These are phyloP conservation scores for Tupaia tana DNA, from an alignment of 2,113 vertebrate genomes.

Conservation along the genomic window DNA sequence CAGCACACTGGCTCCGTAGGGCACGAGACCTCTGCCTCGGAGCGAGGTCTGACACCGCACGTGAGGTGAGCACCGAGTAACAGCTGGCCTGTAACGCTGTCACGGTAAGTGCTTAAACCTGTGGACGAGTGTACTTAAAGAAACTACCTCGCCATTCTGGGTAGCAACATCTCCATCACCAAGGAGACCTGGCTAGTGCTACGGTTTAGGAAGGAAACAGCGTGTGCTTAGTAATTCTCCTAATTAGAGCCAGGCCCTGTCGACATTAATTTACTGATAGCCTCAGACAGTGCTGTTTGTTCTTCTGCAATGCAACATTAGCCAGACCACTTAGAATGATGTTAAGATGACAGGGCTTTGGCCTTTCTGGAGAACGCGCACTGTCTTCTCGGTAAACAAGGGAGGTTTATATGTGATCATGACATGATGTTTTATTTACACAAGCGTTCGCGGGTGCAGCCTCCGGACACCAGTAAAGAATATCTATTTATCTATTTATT, in stretches of 20 bases:
- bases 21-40: too few relatives aligned
- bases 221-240: background rate
- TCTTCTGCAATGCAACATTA: conserved; percentile 36
- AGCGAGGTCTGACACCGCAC: too few relatives aligned
- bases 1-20: background rate
- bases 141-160: background rate
- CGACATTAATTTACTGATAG: conserved; percentile 21
- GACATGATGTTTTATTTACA: background rate
- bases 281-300: conserved; percentile 38
- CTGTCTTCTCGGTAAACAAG: conserved; percentile 48
- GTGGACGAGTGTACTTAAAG: background rate
- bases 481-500: background rate
- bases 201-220: background rate
- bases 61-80: background rate
- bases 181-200: background rate
- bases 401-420: background rate
- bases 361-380: background rate
- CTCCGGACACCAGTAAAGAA: background rate
- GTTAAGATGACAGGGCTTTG: background rate
- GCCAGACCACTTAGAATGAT: conserved; percentile 17
- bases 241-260: background rate
- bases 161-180: background rate
- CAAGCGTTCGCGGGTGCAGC: background rate
- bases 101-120: background rate
- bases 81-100: background rate